Evolutionary conservation across 2,888 invertebrate genomes (phyloP), one percentile per base, ranked within the genome.

Genomic region (Clanis bilineata): DNA sequence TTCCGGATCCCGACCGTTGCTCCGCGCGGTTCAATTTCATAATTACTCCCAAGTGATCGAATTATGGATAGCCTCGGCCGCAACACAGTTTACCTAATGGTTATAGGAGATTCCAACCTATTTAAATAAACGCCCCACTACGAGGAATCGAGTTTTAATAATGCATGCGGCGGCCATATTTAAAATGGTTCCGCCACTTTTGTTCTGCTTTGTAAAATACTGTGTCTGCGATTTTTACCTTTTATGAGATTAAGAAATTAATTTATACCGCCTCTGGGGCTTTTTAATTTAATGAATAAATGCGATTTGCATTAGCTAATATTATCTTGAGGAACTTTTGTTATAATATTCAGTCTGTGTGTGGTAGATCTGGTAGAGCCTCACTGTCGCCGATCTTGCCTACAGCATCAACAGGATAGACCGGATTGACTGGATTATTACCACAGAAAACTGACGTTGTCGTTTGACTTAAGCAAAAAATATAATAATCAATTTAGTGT

Each of bases 11-110:
- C 63, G 57, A 62, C 43, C 64, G n/a, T n/a, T n/a, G n/a, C n/a
- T n/a, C n/a, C n/a, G n/a, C n/a, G 63, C 69, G 71, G 69, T 72
- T 77, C 79, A 78, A 78, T 80, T 72, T 76, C 75, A 67, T 77
- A 77, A 81, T 81, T 76, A 77, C 68, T 77, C 74, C 76, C 79
- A 41, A 41, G 76, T 62, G 76, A 71, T 71, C 69, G 61, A 70
- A 71, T 78, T 78, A 80, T 75, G 72, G 76, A 77, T 79, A 65
- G 72, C 69, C 67, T 65, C 68, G 62, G 36, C 67, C 63, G 25
- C 64, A 36, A 43, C 64, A 41, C 25, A 43, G 56, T 43, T 57
- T 57, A 57, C 43, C 12, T 57, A 57, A 43, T 57, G 39, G 28
- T 18, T 57, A 43, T 28, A 57, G 28, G 43, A 43, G 15, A 18